Evolutionary conservation across 2,888 invertebrate species (phyloP).

Genomic region (Xestia sexstrigata): DNA sequence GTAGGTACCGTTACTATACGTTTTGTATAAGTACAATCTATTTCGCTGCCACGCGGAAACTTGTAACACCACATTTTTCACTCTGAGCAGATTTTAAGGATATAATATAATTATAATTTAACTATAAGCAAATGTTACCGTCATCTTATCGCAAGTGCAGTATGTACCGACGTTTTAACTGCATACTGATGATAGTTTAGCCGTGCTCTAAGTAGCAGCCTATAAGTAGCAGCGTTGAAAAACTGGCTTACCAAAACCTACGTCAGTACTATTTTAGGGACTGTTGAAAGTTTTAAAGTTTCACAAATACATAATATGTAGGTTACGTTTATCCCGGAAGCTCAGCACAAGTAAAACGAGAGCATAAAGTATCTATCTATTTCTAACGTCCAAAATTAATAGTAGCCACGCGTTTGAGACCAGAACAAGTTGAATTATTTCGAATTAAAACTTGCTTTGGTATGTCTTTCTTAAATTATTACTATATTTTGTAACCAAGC

Average conservation of each 20-base stretch:
- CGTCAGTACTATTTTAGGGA: conserved; percentile 53
- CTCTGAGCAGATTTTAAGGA: not conserved
- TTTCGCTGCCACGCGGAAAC: conserved; percentile 50
- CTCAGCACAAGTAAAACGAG: conserved; percentile 40
- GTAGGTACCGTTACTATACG: conserved; percentile 61
- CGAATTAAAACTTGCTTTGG: conserved; percentile 32
- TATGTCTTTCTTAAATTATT: conserved; percentile 3
- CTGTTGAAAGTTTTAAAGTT: conserved; percentile 32
- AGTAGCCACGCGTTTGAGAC: conserved; percentile 38
- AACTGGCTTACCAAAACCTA: not conserved
- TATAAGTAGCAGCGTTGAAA: conserved; percentile 1
- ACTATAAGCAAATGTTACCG: conserved; percentile 9
- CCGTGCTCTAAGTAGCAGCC: not conserved
- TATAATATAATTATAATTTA: conserved; percentile 22
- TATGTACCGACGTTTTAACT: not conserved
- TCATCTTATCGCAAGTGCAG: not conserved
- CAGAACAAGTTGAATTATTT: conserved; percentile 12
- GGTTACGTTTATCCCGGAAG: conserved; percentile 64
- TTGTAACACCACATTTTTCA: conserved; percentile 56
- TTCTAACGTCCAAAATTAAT: conserved; percentile 27
- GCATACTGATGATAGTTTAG: not conserved
- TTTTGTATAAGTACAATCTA: conserved; percentile 44
- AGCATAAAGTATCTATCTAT: conserved; percentile 42
- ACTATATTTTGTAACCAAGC: conserved; percentile 14
- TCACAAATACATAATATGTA: conserved; percentile 43